Conservation (phyloP, 2,888 invertebrate genomes). For the Aromia moschata region DNA sequence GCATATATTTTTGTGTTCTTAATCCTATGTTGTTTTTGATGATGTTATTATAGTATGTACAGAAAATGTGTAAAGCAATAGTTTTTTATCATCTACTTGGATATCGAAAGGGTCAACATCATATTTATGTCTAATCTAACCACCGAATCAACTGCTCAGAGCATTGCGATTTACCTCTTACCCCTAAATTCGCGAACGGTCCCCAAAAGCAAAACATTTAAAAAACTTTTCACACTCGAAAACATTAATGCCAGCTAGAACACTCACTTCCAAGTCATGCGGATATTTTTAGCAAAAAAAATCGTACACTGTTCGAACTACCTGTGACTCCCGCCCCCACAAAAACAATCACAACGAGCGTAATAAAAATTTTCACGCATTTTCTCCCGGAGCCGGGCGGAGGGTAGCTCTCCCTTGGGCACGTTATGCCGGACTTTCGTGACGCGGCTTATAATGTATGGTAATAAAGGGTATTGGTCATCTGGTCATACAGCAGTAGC, state of each 20-base stretch:
- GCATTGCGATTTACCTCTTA: slow-evolving; percentile 24
- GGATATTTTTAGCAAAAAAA: not conserved
- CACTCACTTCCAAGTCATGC: not conserved
- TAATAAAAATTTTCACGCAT: slow-evolving; percentile 17
- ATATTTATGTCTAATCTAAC: too few species aligned
- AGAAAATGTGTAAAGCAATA: too few species aligned
- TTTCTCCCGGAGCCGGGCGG: slow-evolving; percentile 13
- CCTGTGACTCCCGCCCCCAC: not conserved
- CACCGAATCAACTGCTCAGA: too few species aligned
- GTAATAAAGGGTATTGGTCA: slow-evolving; percentile 54
- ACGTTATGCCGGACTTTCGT: slow-evolving; percentile 32
- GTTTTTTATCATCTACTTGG: too few species aligned
- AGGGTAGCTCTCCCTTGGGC: slow-evolving; percentile 9
- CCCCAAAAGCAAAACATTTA: slow-evolving; percentile 23
- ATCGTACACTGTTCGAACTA: slow-evolving; percentile 8
- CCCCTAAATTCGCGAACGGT: slow-evolving; percentile 7
- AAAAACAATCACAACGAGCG: slow-evolving; percentile 13
- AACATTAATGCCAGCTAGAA: slow-evolving; percentile 16
- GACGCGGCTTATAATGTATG: slow-evolving; percentile 43
- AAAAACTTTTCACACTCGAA: slow-evolving; percentile 17
- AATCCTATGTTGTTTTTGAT: too few species aligned
- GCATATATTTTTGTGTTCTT: too few species aligned
- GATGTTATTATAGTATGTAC: too few species aligned
- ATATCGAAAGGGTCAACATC: not conserved
- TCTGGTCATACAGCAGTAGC: slow-evolving; percentile 51